A percentile compares a stretch with the other conserved stretches of the same genome.
phyloP scores from a whole-genome alignment of 2,113 vertebrate genomes.

The Hystrix cristata region DNA sequence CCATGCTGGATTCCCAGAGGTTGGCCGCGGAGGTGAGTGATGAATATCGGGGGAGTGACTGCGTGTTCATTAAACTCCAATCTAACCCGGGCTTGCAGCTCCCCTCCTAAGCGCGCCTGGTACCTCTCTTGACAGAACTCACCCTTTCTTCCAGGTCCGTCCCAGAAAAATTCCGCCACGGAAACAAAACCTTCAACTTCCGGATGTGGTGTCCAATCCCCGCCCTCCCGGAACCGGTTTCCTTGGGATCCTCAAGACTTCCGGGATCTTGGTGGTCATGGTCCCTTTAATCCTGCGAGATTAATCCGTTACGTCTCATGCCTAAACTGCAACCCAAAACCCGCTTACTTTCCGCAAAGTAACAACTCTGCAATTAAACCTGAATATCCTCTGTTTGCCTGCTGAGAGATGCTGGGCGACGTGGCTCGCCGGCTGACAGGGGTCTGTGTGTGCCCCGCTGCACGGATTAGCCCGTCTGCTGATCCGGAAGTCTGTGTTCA shows the following conservation, averaged over 20 bases:
- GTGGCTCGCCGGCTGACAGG: no score
- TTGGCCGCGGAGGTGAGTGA: background rate
- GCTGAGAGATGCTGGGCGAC: no score
- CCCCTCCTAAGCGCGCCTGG: accelerated
- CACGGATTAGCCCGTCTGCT: background rate
- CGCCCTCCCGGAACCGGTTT: background rate
- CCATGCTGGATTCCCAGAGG: background rate
- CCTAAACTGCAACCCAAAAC: no score
- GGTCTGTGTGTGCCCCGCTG: no score
- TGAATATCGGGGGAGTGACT: background rate
- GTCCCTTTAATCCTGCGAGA: no score
- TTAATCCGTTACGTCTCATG: no score
- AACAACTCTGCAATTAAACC: no score
- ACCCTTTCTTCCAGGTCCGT: accelerated
- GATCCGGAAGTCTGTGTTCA: accelerated
- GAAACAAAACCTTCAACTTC: conserved; percentile 3
- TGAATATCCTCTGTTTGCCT: no score
- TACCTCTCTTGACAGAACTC: accelerated
- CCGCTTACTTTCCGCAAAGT: no score
- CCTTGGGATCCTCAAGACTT: accelerated
- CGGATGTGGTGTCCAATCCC: background rate
- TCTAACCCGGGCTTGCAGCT: accelerated
- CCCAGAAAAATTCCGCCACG: background rate
- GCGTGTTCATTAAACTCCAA: accelerated
- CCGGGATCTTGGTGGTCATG: accelerated